Percentiles rank a stretch among this genome's conserved stretches.
phyloP scores from a whole-genome alignment of 2,797 vertebrate species.

The Gymnothorax javanicus region DNA sequence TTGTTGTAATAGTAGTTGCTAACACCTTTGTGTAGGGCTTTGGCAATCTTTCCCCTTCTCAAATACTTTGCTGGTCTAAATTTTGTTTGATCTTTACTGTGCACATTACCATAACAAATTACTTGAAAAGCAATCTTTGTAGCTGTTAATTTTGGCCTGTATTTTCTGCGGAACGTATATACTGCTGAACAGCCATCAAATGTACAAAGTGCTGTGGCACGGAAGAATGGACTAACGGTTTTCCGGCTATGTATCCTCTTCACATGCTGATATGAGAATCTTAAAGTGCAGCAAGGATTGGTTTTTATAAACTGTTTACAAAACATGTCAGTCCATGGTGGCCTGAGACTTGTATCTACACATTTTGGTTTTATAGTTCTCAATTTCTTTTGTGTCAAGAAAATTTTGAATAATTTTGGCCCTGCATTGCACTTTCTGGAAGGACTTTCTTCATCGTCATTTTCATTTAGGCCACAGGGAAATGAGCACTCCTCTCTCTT shows the following conservation, averaged over 20 bases:
- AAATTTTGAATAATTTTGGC: no score
- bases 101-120: neutral
- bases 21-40: conserved; percentile 24
- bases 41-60: conserved; percentile 27
- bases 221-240: neutral
- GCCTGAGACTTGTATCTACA: no score
- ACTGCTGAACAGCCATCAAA: neutral
- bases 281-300: conserved; percentile 19
- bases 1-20: conserved; percentile 20
- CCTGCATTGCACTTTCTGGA: no score
- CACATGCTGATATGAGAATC: conserved; percentile 26
- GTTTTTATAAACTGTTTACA: neutral
- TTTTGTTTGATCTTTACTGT: neutral
- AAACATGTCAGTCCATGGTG: conserved; percentile 19
- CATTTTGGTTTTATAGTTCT: no score
- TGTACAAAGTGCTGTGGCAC: neutral
- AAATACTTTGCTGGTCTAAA: conserved; percentile 24
- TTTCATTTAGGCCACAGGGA: no score
- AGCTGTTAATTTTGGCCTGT: neutral
- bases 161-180: conserved; percentile 7
- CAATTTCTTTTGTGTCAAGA: no score
- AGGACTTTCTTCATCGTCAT: no score
- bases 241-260: neutral
- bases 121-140: neutral
- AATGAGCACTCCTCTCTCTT: no score